Percentiles rank a stretch among this genome's conserved stretches.
These are phyloP conservation scores for Lepidochitona cinerea DNA, from an alignment of 2,888 invertebrate genomes.

Conservation along the genomic window DNA sequence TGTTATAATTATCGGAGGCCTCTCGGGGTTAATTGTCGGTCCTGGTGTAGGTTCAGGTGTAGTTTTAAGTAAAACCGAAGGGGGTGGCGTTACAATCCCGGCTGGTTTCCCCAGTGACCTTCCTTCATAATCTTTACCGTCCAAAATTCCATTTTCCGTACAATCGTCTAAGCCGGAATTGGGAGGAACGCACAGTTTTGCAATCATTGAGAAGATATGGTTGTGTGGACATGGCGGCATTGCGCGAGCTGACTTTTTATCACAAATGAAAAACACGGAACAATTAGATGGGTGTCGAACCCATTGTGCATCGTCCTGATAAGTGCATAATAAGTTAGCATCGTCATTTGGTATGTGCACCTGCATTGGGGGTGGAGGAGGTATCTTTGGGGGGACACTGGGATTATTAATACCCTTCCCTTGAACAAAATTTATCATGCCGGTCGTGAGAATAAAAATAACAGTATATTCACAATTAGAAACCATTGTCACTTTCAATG, in stretches of 20 bases:
- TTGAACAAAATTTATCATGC: too few relatives aligned
- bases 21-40: background rate
- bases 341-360: background rate
- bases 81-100: background rate
- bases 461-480: too few relatives aligned
- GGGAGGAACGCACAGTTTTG: background rate
- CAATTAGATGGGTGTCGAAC: conserved; percentile 6
- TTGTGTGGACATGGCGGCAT: conserved; percentile 3
- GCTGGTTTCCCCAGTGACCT: background rate
- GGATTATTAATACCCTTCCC: too few relatives aligned
- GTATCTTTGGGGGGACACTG: background rate
- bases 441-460: too few relatives aligned
- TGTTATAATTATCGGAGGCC: background rate
- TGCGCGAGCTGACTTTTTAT: background rate
- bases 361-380: background rate
- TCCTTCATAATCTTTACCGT: background rate
- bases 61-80: background rate
- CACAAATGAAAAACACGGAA: conserved; percentile 7
- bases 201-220: background rate
- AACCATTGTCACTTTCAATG: too few relatives aligned
- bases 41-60: background rate
- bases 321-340: background rate
- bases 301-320: background rate
- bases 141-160: background rate
- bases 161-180: background rate